Evolutionary conservation across 2,797 vertebrate species (phyloP), one percentile per base, ranked within the genome.

Genomic region (Salarias fasciatus): DNA sequence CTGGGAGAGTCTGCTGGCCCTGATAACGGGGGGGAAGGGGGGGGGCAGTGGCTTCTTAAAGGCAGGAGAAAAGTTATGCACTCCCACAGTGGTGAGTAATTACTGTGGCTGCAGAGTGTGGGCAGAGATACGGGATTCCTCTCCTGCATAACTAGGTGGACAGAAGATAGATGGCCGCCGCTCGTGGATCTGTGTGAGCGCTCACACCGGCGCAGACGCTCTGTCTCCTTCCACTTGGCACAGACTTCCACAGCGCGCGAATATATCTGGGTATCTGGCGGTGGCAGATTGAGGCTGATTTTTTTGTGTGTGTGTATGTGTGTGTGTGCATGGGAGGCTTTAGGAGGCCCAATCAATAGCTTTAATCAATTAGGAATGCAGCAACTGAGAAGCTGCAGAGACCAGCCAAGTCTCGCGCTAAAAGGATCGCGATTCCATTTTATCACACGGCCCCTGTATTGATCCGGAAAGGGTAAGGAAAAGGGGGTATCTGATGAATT

Each of bases 321-420:
- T n/a, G n/a, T n/a, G n/a, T n/a, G n/a, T n/a, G n/a, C n/a, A n/a
- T n/a, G 33, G 33, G 33, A 76, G 64, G 61, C 61, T 69, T 69
- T 53, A 11, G 69, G 58, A 67, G 50, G 40, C 35, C 53, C 49
- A 72, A 87, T 89, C 85, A 53, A 90, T 87, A 63, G 11, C 61
- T 86, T 75, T 70, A 86, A 87, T 90, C 77, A 80, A 83, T 87
- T 83, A 83, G 67, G 77, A 76, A 82, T 71, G 80, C 71, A 72
- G 82, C 72, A 75, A 61, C 44, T 44, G 59, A 72, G 53, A 70
- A 70, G 58, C 55, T 55, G 59, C 69, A 74, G 52, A 63, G 59
- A 66, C 1, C 6, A 72, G 56, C 77, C 65, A 63, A 69, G 63
- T 74, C 68, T 68, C 71, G 66, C 72, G 45, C 64, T 52, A 28